These are phyloP conservation scores for Incurvaria masculella DNA, from an alignment of 2,888 invertebrate species.

Conservation along the genomic window DNA sequence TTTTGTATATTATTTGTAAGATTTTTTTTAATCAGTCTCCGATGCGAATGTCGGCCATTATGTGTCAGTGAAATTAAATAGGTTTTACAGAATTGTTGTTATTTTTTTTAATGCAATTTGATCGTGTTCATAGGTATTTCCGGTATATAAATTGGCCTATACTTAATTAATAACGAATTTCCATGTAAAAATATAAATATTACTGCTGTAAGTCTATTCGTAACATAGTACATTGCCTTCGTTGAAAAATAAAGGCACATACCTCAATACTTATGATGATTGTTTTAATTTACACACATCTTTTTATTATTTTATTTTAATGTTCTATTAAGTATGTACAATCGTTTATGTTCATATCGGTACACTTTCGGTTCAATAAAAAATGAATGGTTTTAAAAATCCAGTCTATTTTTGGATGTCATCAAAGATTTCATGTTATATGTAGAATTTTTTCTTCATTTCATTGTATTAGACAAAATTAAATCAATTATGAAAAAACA, in stretches of 20 bases:
- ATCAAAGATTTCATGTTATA: no score
- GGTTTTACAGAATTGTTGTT: constrained; percentile 46
- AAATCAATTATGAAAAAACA: no score
- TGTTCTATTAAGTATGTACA: no score
- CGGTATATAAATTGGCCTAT: constrained; percentile 44
- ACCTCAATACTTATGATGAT: constrained; percentile 47
- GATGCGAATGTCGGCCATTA: constrained; percentile 25
- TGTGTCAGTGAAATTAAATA: constrained; percentile 36
- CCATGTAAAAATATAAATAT: constrained; percentile 57
- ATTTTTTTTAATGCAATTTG: constrained; percentile 37
- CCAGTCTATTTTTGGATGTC: no score
- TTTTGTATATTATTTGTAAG: constrained; percentile 57
- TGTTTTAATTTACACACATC: constrained; percentile 32
- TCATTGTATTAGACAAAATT: no score
- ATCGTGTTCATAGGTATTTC: constrained; percentile 35
- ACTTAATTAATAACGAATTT: constrained; percentile 45
- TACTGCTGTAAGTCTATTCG: constrained; percentile 49
- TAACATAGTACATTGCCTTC: constrained; percentile 51
- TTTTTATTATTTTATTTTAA: no score
- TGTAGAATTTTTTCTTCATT: no score
- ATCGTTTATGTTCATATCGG: no score
- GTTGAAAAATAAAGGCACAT: constrained; percentile 50
- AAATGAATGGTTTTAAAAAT: no score
- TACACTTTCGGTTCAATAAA: no score
- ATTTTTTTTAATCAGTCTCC: constrained; percentile 38